These are phyloP conservation scores for Parauchenoglanis punctatus DNA, from an alignment of 2,797 vertebrate species.

Conservation along the genomic window DNA sequence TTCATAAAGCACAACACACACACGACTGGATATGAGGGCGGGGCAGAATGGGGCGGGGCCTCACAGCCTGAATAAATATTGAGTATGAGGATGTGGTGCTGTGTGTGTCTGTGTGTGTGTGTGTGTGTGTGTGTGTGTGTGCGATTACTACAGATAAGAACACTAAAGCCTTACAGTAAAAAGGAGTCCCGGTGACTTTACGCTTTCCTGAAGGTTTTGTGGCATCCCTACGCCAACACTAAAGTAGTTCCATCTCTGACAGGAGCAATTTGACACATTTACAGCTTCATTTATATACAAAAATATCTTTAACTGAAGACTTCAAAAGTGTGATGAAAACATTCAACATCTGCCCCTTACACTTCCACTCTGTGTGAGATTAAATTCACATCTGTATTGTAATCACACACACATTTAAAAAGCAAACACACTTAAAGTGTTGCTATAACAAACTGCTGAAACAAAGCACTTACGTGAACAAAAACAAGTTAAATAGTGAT, in stretches of 20 bases:
- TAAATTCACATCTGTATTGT: not conserved
- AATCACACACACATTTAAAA: not conserved
- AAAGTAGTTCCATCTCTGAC: not conserved
- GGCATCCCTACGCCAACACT: not conserved
- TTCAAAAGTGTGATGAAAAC: not conserved
- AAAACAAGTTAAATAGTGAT: not conserved
- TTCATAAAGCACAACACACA: constrained; percentile 34
- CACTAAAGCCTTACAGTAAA: not conserved
- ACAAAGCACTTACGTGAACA: not conserved
- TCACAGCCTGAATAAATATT: constrained; percentile 25
- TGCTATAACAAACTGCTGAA: not conserved
- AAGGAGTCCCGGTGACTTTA: not conserved
- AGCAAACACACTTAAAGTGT: not conserved
- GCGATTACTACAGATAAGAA: not conserved
- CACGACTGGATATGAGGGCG: not conserved
- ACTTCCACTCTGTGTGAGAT: not conserved
- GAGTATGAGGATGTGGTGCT: not conserved
- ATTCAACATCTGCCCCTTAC: no score
- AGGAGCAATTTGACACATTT: not conserved
- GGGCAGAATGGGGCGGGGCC: not conserved
- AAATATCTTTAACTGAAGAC: not conserved
- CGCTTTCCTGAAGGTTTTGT: not conserved
- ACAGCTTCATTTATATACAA: constrained; percentile 10
- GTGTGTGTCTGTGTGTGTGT: not conserved
- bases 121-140: not conserved